phyloP scores from a whole-genome alignment of 1,140 invertebrate genomes.

The Acromyrmex echinatior region DNA sequence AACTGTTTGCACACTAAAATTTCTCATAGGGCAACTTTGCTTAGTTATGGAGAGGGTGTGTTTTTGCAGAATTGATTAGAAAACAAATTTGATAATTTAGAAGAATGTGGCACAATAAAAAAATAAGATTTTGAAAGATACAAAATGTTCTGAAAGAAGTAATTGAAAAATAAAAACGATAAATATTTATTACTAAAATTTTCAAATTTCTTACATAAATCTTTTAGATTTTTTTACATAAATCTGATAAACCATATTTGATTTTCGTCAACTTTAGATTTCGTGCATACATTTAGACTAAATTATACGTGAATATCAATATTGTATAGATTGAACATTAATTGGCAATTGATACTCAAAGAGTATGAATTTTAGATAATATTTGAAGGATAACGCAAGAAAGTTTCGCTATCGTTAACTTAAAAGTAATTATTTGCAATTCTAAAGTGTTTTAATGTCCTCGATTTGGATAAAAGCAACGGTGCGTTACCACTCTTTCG shows the following conservation, averaged over 20 bases:
- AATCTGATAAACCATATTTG: background rate
- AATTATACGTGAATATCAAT: background rate
- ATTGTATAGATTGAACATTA: background rate
- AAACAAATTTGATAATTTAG: constrained; percentile 18
- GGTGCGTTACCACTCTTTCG: constrained; percentile 28
- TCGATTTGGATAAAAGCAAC: constrained; percentile 34
- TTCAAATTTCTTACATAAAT: background rate
- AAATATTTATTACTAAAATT: background rate
- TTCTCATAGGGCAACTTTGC: background rate
- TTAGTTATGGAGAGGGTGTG: background rate
- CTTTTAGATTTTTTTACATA: background rate
- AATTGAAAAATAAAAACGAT: background rate
- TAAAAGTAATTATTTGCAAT: constrained; percentile 27
- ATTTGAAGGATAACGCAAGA: constrained; percentile 10
- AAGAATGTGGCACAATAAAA: background rate
- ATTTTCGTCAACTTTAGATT: background rate
- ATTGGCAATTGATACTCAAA: background rate
- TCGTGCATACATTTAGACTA: background rate
- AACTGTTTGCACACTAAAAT: constrained; percentile 8
- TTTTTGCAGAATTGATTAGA: background rate
- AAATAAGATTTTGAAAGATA: background rate
- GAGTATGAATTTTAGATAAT: background rate
- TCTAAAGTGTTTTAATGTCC: constrained; percentile 22
- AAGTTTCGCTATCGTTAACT: constrained; percentile 16
- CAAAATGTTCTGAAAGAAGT: background rate